Base-by-base conservation (phyloP, 2,113 vertebrate genomes). In the Sigmodon hispidus region DNA sequence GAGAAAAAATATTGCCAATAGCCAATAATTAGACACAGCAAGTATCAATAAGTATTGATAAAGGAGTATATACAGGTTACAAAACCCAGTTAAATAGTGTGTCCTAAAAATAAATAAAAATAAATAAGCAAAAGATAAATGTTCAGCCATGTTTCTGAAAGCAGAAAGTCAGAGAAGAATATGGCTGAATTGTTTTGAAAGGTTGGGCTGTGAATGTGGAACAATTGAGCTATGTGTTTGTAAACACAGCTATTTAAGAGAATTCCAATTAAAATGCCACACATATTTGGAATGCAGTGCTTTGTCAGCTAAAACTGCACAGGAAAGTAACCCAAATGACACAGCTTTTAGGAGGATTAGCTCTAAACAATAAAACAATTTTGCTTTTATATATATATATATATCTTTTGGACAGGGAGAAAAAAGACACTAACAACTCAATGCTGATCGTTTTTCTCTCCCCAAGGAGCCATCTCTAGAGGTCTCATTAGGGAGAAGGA, bases 161-260 rank as follows among this genome's bases (percentile, higher is more conserved):
- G 75, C 59, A 75, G 81, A 95, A 43, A 83, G 59, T 15, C n/a
- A 52, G 26, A 92, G 63, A 91, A 94, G 57, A 93, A 93, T 45
- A 43, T 8, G 22, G 40, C 55, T 77, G 36, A 81, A 79, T 40
- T 93, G 69, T 95, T 96, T 94, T 80, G 57, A 92, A 96, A 96
- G 83, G n/a, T 65, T 91, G 34, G 11, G 16, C 83, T 93, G 81
- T 84, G 79, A 69, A 40, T 31, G 75, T 70, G 52, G 45, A 63
- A 80, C 87, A 90, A 80, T 10, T 80, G 87, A 96, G 65, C 70
- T 63, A 13, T 34, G 79, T 95, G 69, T 96, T 94, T 95, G 85
- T 93, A 94, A 95, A 97, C 89, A 89, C 11, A 21, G 61, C 50
- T 86, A 79, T 93, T 93, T 73, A 77, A 91, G 87, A 94, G 75